Base-by-base conservation (phyloP, 92 coral and sea anemone genomes). In the Zoanthus sociatus region DNA sequence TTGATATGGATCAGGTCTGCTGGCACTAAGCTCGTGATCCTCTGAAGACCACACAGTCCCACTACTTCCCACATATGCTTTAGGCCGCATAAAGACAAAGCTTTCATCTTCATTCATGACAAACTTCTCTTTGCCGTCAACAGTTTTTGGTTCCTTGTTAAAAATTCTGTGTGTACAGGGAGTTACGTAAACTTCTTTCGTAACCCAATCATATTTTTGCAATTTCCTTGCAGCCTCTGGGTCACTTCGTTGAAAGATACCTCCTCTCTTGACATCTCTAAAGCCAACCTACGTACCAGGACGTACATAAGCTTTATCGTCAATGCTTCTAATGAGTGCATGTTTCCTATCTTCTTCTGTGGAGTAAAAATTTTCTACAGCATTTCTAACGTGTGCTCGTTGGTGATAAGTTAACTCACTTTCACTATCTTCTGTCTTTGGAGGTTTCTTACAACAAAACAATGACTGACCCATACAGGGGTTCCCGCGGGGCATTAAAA, bases 131-230 rank as follows among this genome's bases (percentile, higher is more conserved):
- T 70, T 90, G 12, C 83, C 93, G 37, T 67, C 87, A 17, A 89
- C 89, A 32, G 61, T 60, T 77, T 50, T 73, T 37, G 91, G 86
- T 82, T 91, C 92, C 55, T 93, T 91, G 9, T 79, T 83, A 70
- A 93, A 88, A 69, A 87, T 87, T 18, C 87, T 48, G 77, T 92
- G 92, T 33, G 94, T 92, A 1, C 90, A 74, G 2, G 94, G 88
- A 42, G 92, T 92, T 37, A 90, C 71, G 71, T 92, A 92, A n/a
- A 89, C 94, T 48, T 82, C 73, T 68, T 86, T 61, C 1, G 37
- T 86, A 4, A 86, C 90, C 94, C 92, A 89, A 88, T 90, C 93
- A 77, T 91, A 93, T 66, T 93, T 93, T 20, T 93, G 92, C 5
- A 90, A 90, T 46, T 92, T 89, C n/a, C 84, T 58, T 1, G 92